Conservation (phyloP, 2,888 invertebrate species). For the Magallana nippona region DNA sequence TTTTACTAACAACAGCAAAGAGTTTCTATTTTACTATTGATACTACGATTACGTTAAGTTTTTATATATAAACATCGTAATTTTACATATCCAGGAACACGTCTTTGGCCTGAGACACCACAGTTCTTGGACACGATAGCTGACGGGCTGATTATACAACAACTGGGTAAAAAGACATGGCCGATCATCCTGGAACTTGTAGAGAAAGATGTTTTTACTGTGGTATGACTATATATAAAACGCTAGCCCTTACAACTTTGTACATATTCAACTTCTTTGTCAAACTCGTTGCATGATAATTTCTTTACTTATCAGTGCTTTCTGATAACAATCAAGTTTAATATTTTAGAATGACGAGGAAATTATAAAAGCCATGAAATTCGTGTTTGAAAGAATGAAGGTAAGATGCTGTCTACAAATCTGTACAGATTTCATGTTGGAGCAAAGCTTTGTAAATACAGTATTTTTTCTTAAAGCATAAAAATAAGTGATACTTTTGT, state of each 20-base stretch:
- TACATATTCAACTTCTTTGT: too few relatives aligned
- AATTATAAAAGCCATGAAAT: constrained; percentile 80
- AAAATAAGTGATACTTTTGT: too few relatives aligned
- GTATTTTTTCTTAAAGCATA: too few relatives aligned
- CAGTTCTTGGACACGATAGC: constrained; percentile 80
- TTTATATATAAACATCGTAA: too few relatives aligned
- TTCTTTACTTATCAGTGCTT: too few relatives aligned
- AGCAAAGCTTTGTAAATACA: too few relatives aligned
- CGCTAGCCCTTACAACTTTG: too few relatives aligned
- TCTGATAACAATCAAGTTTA: too few relatives aligned
- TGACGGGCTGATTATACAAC: constrained; percentile 80
- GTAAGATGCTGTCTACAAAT: constrained; percentile 61
- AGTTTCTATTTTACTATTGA: too few relatives aligned
- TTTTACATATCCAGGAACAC: constrained; percentile 56
- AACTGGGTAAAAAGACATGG: constrained; percentile 80
- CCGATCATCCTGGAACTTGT: constrained; percentile 79
- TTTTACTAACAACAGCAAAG: too few relatives aligned
- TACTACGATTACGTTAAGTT: too few relatives aligned
- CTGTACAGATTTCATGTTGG: neutral
- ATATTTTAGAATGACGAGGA: constrained; percentile 76
- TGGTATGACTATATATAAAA: constrained; percentile 60
- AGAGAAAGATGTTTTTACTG: constrained; percentile 79
- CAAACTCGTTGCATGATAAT: too few relatives aligned
- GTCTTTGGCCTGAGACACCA: constrained; percentile 79
- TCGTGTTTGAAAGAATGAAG: constrained; percentile 80